Evolutionary conservation across 2,888 invertebrate species (phyloP), one percentile per base, ranked within the genome.

Genomic region (Idaea aversata): DNA sequence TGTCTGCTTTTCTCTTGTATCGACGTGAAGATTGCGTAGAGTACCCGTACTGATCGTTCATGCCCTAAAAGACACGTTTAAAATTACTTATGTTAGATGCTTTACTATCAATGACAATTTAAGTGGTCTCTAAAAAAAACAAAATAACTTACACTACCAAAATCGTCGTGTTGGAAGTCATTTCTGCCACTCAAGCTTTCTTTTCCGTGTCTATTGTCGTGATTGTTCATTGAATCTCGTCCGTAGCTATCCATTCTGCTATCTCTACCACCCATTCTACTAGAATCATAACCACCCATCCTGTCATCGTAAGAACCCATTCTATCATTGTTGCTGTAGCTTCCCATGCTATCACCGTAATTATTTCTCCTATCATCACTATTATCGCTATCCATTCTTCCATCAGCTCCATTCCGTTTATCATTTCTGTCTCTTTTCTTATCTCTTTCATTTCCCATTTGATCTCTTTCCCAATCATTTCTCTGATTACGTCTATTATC

Each of bases 111-210:
- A 36, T 10, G 13, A 47, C 7, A 13, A 0, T 59, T 59, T 15
- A 4, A 57, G 57, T 4, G 3, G 15, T 59, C 15, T 59, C 13
- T 3, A 38, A 47, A 15, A 65, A 34, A 5, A 15, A 57, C 2
- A 59, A 25, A 25, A 25, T 25, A 74, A 86, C 89, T 87, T 76
- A 90, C 90, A 34, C 72, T 77, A 66, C 78, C 85, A 77, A 81
- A 86, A 62, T 88, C 85, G 57, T 80, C 82, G 64, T 77, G 83
- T 63, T 80, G 81, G 73, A 83, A 88, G 36, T 84, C 83, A 66
- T 80, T 82, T 77, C 81, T 77, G n/a, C 78, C 78, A 34, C 69
- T 78, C 35, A 79, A 67, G 64, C 71, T 74, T 25, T 76, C 73
- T 66, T 77, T 77, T 1, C 79, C 81, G 36, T 59, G 34, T 10